Conservation (phyloP, 2,888 invertebrate species). For the Eupithecia pulchellata region DNA sequence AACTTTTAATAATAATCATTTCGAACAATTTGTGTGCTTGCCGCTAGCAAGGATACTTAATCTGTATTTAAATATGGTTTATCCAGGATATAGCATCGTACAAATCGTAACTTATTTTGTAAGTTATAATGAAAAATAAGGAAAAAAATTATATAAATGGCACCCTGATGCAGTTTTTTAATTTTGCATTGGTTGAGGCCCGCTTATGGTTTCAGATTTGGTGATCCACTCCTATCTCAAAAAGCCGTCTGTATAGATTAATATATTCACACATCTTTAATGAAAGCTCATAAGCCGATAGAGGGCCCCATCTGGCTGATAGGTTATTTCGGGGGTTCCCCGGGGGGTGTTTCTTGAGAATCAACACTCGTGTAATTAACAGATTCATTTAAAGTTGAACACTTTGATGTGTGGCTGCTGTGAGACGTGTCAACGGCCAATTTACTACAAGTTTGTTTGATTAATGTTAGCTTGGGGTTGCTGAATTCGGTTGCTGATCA, state of each 20-base stretch:
- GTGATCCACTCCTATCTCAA: too few relatives aligned
- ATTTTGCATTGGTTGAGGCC: too few relatives aligned
- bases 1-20: too few relatives aligned
- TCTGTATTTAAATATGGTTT: too few relatives aligned
- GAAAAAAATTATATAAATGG: too few relatives aligned
- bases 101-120: too few relatives aligned
- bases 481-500: neutral
- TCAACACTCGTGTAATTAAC: conserved; percentile 82
- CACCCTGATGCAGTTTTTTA: too few relatives aligned
- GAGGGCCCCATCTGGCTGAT: conserved; percentile 69
- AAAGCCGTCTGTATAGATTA: conserved; percentile 9
- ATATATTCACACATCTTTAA: conserved; percentile 39
- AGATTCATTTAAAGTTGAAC: conserved; percentile 78
- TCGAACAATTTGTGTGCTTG: too few relatives aligned
- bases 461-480: conserved; percentile 53
- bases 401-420: conserved; percentile 65
- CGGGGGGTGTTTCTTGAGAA: conserved; percentile 71
- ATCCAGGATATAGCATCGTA: too few relatives aligned
- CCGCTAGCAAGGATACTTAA: too few relatives aligned
- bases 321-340: conserved; percentile 73
- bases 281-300: conserved; percentile 41
- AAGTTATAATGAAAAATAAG: too few relatives aligned
- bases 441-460: conserved; percentile 51
- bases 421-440: conserved; percentile 35
- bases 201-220: too few relatives aligned